A percentile compares a stretch with the other conserved stretches of the same genome.
Conservation (phyloP, 2,797 vertebrate genomes). For the Danionella dracula region DNA sequence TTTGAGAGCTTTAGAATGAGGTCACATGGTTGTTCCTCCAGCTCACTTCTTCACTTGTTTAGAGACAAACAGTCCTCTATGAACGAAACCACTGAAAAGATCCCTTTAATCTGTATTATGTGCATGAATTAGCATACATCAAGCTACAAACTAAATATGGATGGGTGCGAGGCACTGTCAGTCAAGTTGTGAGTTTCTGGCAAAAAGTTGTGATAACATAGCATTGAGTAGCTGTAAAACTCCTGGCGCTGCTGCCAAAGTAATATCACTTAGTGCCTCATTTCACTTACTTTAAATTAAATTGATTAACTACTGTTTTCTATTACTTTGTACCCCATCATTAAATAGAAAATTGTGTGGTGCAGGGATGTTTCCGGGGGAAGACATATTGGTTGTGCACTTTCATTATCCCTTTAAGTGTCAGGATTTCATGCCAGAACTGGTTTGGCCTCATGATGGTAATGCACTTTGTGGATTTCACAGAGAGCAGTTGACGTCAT, state of each 20-base stretch:
- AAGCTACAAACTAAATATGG: constrained; percentile 41
- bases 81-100: constrained; percentile 29
- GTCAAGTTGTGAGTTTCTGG: constrained; percentile 20
- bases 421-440: constrained; percentile 7
- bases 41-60: constrained; percentile 39
- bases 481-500: constrained; percentile 10
- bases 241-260: constrained; percentile 4
- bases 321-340: background rate
- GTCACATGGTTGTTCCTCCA: constrained; percentile 36
- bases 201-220: background rate
- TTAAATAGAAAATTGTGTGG: background rate
- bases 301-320: background rate
- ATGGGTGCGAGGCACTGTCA: constrained; percentile 27
- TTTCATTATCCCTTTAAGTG: background rate
- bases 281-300: constrained; percentile 26
- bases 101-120: constrained; percentile 46
- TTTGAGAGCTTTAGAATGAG: constrained; percentile 28
- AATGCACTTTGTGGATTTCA: constrained; percentile 16
- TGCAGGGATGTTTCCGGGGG: background rate
- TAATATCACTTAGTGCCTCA: constrained; percentile 19
- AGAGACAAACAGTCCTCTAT: constrained; percentile 39
- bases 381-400: background rate
- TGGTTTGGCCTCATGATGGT: background rate
- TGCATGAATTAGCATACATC: constrained; percentile 51
- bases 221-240: constrained; percentile 9